Percentiles rank a stretch among this genome's conserved stretches.
These are phyloP conservation scores for Drosophila flavopinicola DNA, from an alignment of 2,888 invertebrate genomes.

Conservation along the genomic window DNA sequence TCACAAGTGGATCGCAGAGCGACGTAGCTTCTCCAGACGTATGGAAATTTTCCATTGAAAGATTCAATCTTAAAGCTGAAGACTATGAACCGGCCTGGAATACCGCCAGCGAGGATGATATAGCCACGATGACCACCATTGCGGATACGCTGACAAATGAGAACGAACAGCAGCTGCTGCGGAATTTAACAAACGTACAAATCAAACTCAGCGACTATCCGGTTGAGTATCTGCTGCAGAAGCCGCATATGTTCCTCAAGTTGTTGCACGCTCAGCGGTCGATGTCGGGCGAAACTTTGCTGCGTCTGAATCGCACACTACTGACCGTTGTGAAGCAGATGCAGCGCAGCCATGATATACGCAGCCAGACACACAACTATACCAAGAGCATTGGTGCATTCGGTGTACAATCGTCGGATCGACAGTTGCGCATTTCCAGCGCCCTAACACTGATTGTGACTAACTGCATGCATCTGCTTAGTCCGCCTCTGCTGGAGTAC, in stretches of 20 bases:
- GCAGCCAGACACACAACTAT: slow-evolving; percentile 52
- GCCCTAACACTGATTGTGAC: slow-evolving; percentile 63
- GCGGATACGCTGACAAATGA: slow-evolving; percentile 50
- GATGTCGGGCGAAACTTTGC: slow-evolving; percentile 27
- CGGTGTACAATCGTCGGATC: not conserved
- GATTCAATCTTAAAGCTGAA: slow-evolving; percentile 7
- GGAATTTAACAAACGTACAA: slow-evolving; percentile 72
- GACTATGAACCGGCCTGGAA: slow-evolving; percentile 82
- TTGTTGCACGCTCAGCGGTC: slow-evolving; percentile 66
- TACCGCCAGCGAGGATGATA: slow-evolving; percentile 68
- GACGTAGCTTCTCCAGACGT: no score
- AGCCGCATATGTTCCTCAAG: slow-evolving; percentile 80
- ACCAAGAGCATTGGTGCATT: slow-evolving; percentile 10
- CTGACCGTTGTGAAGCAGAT: slow-evolving; percentile 60
- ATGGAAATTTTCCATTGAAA: slow-evolving; percentile 11
- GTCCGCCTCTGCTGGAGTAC: slow-evolving; percentile 22
- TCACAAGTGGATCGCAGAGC: not conserved
- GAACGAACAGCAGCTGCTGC: slow-evolving; percentile 57
- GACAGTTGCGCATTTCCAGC: slow-evolving; percentile 64
- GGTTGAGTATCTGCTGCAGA: slow-evolving; percentile 82
- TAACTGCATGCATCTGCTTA: slow-evolving; percentile 54
- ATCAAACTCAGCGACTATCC: slow-evolving; percentile 82
- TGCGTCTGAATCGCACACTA: slow-evolving; percentile 61
- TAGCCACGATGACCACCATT: slow-evolving; percentile 73
- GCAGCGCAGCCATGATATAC: slow-evolving; percentile 57